phyloP scores from a whole-genome alignment of 2,113 vertebrate genomes.

The Rhea pennata region DNA sequence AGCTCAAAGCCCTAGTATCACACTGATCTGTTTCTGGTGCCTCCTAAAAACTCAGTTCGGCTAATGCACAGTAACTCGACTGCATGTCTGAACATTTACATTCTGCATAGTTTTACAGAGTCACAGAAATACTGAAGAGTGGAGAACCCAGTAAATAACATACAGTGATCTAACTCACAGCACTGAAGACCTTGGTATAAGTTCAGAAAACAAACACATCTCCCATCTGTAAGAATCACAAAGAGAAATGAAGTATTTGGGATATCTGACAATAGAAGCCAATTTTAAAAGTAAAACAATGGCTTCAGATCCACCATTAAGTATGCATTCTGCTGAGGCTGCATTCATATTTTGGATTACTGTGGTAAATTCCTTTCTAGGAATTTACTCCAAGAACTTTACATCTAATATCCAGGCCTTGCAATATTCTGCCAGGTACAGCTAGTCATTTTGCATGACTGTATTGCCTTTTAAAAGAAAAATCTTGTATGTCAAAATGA shows the following conservation, averaged over 20 bases:
- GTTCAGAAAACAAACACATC: neutral
- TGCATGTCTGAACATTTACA: neutral
- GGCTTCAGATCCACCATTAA: neutral
- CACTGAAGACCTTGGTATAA: rapidly evolving
- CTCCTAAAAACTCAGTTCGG: neutral
- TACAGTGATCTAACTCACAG: neutral
- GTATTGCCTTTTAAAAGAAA: no score
- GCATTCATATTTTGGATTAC: neutral
- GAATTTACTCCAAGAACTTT: neutral
- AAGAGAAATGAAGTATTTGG: rapidly evolving
- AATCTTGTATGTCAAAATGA: neutral
- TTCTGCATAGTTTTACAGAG: neutral
- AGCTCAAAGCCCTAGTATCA: neutral
- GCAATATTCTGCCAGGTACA: neutral
- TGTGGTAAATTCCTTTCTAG: conserved; percentile 26
- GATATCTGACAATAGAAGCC: neutral
- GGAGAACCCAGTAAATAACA: rapidly evolving
- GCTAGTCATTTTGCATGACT: neutral
- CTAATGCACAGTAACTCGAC: neutral
- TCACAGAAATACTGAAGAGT: rapidly evolving
- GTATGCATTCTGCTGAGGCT: neutral
- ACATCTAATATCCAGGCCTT: neutral
- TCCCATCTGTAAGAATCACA: neutral
- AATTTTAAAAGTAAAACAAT: neutral
- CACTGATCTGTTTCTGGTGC: neutral